These are phyloP conservation scores for Vultur gryphus DNA, from an alignment of 2,797 vertebrate species.

Conservation along the genomic window DNA sequence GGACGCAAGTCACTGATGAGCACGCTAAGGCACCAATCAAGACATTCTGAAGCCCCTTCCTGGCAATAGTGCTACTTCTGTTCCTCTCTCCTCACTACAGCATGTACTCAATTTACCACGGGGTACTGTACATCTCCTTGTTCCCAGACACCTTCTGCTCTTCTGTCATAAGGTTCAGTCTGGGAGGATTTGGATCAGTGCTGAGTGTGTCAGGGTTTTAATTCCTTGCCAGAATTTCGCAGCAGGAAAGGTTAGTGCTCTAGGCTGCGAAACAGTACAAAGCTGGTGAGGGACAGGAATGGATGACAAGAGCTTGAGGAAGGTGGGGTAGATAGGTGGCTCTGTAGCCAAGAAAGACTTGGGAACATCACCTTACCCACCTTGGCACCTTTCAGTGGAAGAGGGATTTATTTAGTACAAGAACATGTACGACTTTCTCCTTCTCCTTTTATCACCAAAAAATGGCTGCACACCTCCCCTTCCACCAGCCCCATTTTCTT, in stretches of 20 bases:
- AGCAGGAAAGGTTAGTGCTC: background rate
- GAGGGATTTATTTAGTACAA: background rate
- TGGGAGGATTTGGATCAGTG: background rate
- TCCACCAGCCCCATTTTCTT: background rate
- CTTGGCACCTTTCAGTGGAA: background rate
- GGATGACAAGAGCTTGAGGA: background rate
- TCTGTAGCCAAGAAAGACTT: background rate
- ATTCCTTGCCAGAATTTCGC: background rate
- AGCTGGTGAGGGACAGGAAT: background rate
- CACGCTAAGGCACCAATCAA: accelerated
- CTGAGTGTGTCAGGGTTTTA: background rate
- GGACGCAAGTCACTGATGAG: background rate
- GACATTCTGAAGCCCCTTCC: background rate
- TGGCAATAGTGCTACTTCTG: background rate
- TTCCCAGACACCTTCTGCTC: background rate
- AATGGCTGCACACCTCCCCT: background rate
- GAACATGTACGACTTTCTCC: background rate
- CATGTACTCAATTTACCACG: background rate
- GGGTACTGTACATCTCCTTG: background rate
- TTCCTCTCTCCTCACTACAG: background rate
- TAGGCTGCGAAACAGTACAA: background rate
- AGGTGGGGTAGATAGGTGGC: background rate
- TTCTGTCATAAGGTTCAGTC: background rate
- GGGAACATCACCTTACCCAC: background rate
- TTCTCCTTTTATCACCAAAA: background rate